A percentile compares a stretch with the other conserved stretches of the same genome.
Conservation (phyloP, 2,113 vertebrate genomes). For the Hippoglossus stenolepis region DNA sequence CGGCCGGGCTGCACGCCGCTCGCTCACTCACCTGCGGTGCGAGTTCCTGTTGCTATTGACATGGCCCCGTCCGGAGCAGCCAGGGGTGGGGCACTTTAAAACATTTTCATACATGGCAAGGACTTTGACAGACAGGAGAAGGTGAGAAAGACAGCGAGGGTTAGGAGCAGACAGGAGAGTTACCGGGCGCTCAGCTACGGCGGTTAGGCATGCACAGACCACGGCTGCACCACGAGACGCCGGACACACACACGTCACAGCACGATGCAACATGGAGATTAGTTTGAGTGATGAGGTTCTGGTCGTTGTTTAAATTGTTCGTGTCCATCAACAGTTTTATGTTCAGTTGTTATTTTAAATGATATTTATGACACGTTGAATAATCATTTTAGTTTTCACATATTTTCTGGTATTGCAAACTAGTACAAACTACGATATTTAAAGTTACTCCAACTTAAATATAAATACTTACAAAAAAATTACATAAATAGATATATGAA, state of each 20-base stretch:
- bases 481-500: too few species aligned
- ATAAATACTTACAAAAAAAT: too few species aligned
- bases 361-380: too few species aligned
- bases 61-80: constrained; percentile 99
- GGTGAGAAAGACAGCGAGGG: constrained; percentile 84
- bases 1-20: constrained; percentile 7
- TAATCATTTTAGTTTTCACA: too few species aligned
- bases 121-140: constrained; percentile 94
- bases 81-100: constrained; percentile 99
- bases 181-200: constrained; percentile 32
- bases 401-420: too few species aligned
- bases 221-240: constrained; percentile 4
- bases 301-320: too few species aligned
- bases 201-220: constrained; percentile 54
- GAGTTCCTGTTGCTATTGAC: constrained; percentile 99
- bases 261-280: neutral
- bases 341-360: too few species aligned
- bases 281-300: neutral
- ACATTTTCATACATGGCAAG: constrained; percentile 99
- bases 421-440: too few species aligned
- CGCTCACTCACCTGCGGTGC: constrained; percentile 95
- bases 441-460: too few species aligned
- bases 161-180: constrained; percentile 79
- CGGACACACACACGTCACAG: neutral
- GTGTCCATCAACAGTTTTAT: too few species aligned